Percentiles rank a stretch among this genome's conserved stretches.
phyloP scores from a whole-genome alignment of 2,113 vertebrate species.

The Amblyopsis rosae region DNA sequence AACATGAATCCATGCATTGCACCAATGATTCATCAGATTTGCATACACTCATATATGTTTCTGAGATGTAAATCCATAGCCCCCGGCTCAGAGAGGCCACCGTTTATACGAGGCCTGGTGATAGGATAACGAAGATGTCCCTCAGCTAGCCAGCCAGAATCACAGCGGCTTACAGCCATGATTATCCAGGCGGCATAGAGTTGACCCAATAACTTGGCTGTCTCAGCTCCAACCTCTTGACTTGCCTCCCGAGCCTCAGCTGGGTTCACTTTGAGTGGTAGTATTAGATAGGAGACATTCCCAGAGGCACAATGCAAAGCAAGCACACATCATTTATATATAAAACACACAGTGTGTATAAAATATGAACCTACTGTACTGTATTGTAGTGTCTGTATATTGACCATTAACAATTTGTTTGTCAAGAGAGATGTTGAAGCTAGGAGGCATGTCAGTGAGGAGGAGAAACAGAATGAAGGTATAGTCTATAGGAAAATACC shows the following conservation, averaged over 20 bases:
- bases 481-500: no score
- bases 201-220: conserved; percentile 84
- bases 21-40: conserved; percentile 26
- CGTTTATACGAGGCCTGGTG: conserved; percentile 74
- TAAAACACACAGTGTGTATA: no score
- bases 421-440: not conserved
- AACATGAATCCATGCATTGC: not conserved
- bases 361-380: no score
- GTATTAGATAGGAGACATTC: conserved; percentile 81
- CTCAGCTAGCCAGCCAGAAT: conserved; percentile 86
- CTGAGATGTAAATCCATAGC: conserved; percentile 80
- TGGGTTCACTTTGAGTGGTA: conserved; percentile 71
- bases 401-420: no score
- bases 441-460: conserved; percentile 41
- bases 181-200: conserved; percentile 87
- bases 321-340: not conserved
- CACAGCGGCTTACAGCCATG: conserved; percentile 78
- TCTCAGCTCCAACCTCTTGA: conserved; percentile 63
- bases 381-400: no score
- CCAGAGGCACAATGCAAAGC: conserved; percentile 52
- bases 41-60: conserved; percentile 80
- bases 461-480: conserved; percentile 83
- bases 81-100: conserved; percentile 77
- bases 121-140: conserved; percentile 87
- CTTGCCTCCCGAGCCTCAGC: conserved; percentile 80